These are phyloP conservation scores for Crotalus viridis DNA, from an alignment of 2,113 vertebrate species.

Conservation along the genomic window DNA sequence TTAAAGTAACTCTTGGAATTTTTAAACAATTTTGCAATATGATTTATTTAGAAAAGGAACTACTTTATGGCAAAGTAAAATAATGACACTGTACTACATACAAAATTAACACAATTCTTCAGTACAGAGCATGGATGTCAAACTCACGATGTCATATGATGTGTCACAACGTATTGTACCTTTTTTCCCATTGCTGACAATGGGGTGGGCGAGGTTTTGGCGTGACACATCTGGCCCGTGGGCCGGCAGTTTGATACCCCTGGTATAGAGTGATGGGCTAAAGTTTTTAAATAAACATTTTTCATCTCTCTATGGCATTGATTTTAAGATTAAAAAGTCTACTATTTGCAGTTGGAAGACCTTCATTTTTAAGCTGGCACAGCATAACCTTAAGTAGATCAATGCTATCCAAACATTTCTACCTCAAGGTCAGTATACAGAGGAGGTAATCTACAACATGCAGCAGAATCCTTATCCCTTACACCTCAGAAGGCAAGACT, in stretches of 20 bases:
- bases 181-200: too few species aligned
- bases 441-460: background rate
- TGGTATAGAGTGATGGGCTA: background rate
- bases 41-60: background rate
- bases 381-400: background rate
- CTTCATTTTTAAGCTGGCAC: background rate
- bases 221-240: accelerated
- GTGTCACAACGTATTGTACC: too few species aligned
- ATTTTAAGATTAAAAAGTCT: background rate
- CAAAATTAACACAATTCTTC: background rate
- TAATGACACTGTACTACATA: background rate
- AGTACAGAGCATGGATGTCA: background rate
- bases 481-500: background rate
- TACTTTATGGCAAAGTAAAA: background rate
- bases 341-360: background rate
- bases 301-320: background rate
- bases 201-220: too few species aligned
- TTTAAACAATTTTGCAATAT: background rate
- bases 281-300: background rate
- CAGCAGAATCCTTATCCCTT: background rate
- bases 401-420: background rate
- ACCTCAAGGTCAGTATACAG: background rate
- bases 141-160: too few species aligned
- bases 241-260: too few species aligned
- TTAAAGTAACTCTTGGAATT: background rate